Base-by-base conservation (phyloP, 2,888 invertebrate species). In the Tillus elongatus region DNA sequence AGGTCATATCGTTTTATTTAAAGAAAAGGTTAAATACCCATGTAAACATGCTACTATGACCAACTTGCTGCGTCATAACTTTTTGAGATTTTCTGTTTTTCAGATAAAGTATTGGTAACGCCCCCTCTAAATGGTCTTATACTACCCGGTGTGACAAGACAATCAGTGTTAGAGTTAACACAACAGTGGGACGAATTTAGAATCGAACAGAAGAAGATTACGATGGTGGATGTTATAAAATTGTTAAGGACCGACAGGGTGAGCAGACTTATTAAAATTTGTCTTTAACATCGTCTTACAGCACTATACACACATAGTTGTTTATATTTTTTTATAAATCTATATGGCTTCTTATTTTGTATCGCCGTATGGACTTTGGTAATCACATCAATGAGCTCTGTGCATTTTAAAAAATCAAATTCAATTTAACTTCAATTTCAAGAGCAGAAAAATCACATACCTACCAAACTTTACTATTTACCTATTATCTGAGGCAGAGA, bases 121-220 rank as follows among this genome's bases (percentile, higher is more conserved):
- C 95, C 97, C 8, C 91, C 95, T 2, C 67, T 98, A 40, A 83
- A 86, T 56, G 97, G 96, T 3, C 71, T 97, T 2, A 97, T 98
- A 49, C 70, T 98, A 48, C 97, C 97, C 4, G 97, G 98, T 31
- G 82, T 98, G 19, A 92, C 89, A 2, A 76, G 98, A 40, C 79
- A 82, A 46, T 92, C 92, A 10, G 81, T 97, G 43, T 60, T 98
- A 19, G 77, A 85, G 51, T 66, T 97, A 49, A 73, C 79, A 1
- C 70, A 73, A 38, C 77, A 87, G 60, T 93, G 91, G 91, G 83
- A 83, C 52, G 85, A 90, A 58, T 78, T 90, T 52, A 79, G 81
- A 58, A 84, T 96, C 3, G 73, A 73, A 26, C 91, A 96, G 63
- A 74, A 80, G 47, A 67, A 68, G 33, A 74, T 96, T 42, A 89